Base-by-base conservation (phyloP, 2,888 invertebrate genomes). In the Bibio marci region DNA sequence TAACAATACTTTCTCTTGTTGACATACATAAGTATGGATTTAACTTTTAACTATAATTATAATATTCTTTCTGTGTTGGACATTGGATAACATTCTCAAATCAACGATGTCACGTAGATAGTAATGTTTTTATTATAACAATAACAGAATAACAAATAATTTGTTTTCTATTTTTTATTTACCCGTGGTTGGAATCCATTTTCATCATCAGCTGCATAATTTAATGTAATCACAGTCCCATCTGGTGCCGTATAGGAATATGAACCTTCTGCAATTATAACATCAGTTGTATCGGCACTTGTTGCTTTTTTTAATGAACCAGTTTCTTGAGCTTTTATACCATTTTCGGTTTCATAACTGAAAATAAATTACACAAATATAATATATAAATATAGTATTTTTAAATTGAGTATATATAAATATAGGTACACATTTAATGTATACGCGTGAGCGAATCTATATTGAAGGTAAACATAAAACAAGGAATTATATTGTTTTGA, bases 291-390 rank as follows among this genome's bases (percentile, higher is more conserved):
- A 45, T 81, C 77, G 2, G 80, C 69, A 37, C 76, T 69, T 38
- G 67, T 69, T 8, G 76, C 74, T 53, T 77, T 76, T 63, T 82
- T 82, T 49, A 83, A 57, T 19, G 78, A 75, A 13, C 83, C 83
- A 13, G 73, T 71, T 61, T 83, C 83, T 54, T 83, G 76, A 2
- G 78, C 80, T 55, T 81, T 77, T 41, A 83, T 83, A 41, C 81
- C 81, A 53, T 83, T 83, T 42, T 77, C 81, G 15, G 82, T 76
- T 64, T 83, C 82, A 53, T 73, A 83, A 55, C 83, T 83, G 56
- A 33, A 62, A 63, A 49, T 4, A 17, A 36, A 40, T 33, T n/a
- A 10, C 26, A 27, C n/a, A 30, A 30, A 17, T 12, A 17, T n/a
- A 30, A 32, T 12, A 13, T 18, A 18, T 14, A 40, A 40, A 39